These are phyloP conservation scores for Myocastor coypus DNA, from an alignment of 2,113 vertebrate species.

Conservation along the genomic window DNA sequence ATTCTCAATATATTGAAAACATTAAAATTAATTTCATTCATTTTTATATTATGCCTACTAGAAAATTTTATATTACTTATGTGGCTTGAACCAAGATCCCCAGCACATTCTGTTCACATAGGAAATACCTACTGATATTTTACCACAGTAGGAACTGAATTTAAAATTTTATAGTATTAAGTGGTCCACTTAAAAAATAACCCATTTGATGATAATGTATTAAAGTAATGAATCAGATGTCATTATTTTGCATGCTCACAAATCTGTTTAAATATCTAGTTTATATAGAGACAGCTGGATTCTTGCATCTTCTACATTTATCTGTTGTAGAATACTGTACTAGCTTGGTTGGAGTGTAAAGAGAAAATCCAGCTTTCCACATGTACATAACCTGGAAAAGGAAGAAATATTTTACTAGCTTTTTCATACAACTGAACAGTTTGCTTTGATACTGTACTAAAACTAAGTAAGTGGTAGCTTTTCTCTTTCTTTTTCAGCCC, in stretches of 20 bases:
- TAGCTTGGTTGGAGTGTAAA: neutral
- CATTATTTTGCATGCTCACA: neutral
- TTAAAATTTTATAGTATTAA: neutral
- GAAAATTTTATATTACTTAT: neutral
- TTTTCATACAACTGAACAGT: constrained; percentile 45
- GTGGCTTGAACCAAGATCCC: neutral
- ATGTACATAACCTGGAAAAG: neutral
- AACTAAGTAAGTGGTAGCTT: neutral
- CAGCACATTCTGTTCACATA: neutral
- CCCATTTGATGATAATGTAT: neutral
- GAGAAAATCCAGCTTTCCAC: constrained; percentile 41
- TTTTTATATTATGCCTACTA: neutral
- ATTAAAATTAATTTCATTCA: neutral
- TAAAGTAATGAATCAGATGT: neutral
- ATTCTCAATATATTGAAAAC: neutral
- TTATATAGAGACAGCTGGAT: constrained; percentile 9
- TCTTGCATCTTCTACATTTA: neutral
- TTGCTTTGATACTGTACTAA: constrained; percentile 19
- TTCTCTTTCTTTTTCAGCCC: neutral
- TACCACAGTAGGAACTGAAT: neutral
- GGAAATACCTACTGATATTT: neutral
- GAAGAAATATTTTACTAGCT: neutral
- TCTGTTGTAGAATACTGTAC: neutral
- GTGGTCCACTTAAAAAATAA: constrained; percentile 1
- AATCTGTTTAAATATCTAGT: constrained; percentile 20